Percentiles rank a stretch among this genome's conserved stretches.
Evolutionary conservation across 2,113 vertebrate genomes (phyloP).

Genomic region (Melanotaenia duboulayi): DNA sequence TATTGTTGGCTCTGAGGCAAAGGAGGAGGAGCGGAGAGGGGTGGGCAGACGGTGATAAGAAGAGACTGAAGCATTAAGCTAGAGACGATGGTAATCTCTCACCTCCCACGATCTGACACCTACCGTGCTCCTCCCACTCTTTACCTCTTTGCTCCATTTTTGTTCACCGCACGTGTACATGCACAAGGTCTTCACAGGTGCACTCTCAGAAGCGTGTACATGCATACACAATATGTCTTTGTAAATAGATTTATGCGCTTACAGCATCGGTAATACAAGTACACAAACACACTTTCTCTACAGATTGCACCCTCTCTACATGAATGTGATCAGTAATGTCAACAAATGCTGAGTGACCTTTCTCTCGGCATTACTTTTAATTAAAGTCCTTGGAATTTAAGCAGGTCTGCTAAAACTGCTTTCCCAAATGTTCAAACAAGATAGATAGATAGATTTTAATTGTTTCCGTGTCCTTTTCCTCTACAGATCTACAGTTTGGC

Average conservation of each 20-base stretch:
- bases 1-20: slow-evolving; percentile 74
- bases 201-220: not conserved
- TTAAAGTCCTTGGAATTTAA: slow-evolving; percentile 50
- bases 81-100: slow-evolving; percentile 62
- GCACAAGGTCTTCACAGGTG: slow-evolving; percentile 8
- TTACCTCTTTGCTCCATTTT: slow-evolving; percentile 44
- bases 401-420: slow-evolving; percentile 12
- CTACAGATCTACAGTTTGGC: not conserved
- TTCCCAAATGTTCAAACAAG: not conserved
- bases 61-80: slow-evolving; percentile 68
- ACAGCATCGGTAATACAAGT: not conserved
- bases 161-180: slow-evolving; percentile 1
- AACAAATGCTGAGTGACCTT: slow-evolving; percentile 41
- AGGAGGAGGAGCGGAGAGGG: slow-evolving; percentile 33
- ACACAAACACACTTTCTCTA: not conserved
- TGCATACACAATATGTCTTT: not conserved
- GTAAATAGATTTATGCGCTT: slow-evolving; percentile 5
- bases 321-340: slow-evolving; percentile 29
- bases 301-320: slow-evolving; percentile 7
- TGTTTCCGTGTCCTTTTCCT: not conserved
- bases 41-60: slow-evolving; percentile 46
- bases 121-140: slow-evolving; percentile 39
- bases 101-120: slow-evolving; percentile 61
- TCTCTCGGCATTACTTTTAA: slow-evolving; percentile 29
- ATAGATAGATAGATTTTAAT: not conserved